Base-by-base conservation (phyloP, 2,888 invertebrate genomes). In the Clusia tigrina region DNA sequence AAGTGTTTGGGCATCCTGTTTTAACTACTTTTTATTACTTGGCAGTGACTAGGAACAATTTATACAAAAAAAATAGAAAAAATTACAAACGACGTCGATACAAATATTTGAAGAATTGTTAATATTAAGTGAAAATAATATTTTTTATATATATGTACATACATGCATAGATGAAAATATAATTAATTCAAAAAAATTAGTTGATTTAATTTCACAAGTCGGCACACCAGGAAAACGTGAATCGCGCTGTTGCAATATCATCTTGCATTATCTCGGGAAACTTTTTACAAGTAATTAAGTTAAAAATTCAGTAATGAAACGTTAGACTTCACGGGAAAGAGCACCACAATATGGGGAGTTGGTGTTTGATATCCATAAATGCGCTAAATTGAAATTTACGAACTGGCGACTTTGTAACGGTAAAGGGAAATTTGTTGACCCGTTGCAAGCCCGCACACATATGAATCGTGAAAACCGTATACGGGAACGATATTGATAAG, bases 41-140 rank as follows among this genome's bases (percentile, higher is more conserved):
- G 54, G 54, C 54, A 54, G 54, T 54, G 32, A 55, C 55, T 55
- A 55, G 38, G 20, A 55, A 54, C 18, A 12, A 9, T 32, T 32
- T n/a, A n/a, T 32, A 42, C 3, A 12, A n/a, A 42, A 6, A 42
- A 42, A 42, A 20, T 15, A 48, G 22, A 15, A 20, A 20, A 48
- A 48, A 48, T 20, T 48, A 9, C 2, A 48, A 48, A 48, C 18
- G 32, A 32, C 32, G 32, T 9, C 32, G 32, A 32, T 32, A 32
- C 12, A 32, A 32, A 32, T 9, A 32, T 32, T 32, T 9, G 12
- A 32, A 32, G 12, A 32, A 32, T 32, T 32, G 12, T 9, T 32
- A n/a, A 12, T 32, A 32, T 32, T 32, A 32, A 32, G 12, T 32
- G 32, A 32, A 9, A 32, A 32, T 32, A 6, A 9, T 32, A 32